Conservation (phyloP, 1,140 invertebrate species). For the Monomorium pharaonis region DNA sequence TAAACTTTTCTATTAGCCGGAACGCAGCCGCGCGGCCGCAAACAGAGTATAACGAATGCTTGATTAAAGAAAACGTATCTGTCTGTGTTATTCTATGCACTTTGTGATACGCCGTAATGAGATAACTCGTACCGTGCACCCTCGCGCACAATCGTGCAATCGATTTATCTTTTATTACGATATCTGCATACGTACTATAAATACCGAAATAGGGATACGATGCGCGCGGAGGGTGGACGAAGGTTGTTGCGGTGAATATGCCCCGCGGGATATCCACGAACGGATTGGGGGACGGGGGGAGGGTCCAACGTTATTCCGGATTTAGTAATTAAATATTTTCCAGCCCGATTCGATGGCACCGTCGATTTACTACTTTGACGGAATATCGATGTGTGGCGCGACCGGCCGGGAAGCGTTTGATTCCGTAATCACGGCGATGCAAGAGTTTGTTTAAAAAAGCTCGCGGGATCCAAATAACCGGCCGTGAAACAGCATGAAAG, state of each 20-base stretch:
- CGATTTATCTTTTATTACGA: slow-evolving; percentile 56
- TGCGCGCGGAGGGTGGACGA: slow-evolving; percentile 62
- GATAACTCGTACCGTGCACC: slow-evolving; percentile 18
- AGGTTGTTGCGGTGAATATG: slow-evolving; percentile 69
- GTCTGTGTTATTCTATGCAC: slow-evolving; percentile 1
- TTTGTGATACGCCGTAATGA: slow-evolving; percentile 35
- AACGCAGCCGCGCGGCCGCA: background rate
- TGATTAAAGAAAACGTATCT: slow-evolving; percentile 23
- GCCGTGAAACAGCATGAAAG: background rate
- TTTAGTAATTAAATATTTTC: slow-evolving; percentile 82
- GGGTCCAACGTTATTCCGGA: slow-evolving; percentile 78
- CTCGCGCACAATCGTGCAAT: slow-evolving; percentile 44
- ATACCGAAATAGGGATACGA: slow-evolving; percentile 53
- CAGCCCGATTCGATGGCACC: slow-evolving; percentile 37
- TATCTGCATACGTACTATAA: slow-evolving; percentile 48
- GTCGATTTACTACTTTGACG: slow-evolving; percentile 59
- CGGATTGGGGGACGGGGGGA: slow-evolving; percentile 4
- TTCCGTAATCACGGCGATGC: slow-evolving; percentile 37
- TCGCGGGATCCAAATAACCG: slow-evolving; percentile 19
- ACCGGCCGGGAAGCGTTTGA: slow-evolving; percentile 27
- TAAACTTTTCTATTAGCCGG: background rate
- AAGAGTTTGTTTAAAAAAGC: slow-evolving; percentile 43
- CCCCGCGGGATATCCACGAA: slow-evolving; percentile 74
- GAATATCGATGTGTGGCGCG: slow-evolving; percentile 27
- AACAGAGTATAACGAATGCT: background rate